Evolutionary conservation across 2,888 invertebrate species (phyloP), one percentile per base, ranked within the genome.

Genomic region (Hirtodrosophila duncani): DNA sequence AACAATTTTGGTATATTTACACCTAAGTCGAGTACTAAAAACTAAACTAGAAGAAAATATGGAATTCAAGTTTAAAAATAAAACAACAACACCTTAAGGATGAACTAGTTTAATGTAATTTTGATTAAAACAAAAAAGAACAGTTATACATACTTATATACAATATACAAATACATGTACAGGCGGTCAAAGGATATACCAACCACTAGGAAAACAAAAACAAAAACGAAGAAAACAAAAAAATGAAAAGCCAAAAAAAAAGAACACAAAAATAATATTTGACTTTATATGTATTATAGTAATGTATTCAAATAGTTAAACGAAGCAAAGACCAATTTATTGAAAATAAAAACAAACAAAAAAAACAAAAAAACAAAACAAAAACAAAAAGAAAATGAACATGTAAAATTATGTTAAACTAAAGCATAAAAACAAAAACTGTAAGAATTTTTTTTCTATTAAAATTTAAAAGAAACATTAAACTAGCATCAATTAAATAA

Each of bases 311-410:
- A n/a, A 68, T 72, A 72, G 71, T 64, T 77, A 68, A 75, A 77
- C 71, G 71, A 79, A 71, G 80, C 80, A 75, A 75, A 75, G 75
- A 75, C 75, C 75, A 75, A 75, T 75, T 75, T 75, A 81, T 75
- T 64, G 70, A 74, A 58, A 53, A 77, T 50, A 62, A 67, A 62
- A 45, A 13, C 61, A 63, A 51, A 34, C 52, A 50, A 41, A 38
- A 46, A 33, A n/a, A 8, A 30, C 13, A 44, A 29, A 7, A 7
- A 31, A 45, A 21, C 11, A n/a, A 14, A 26, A 18, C 8, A 33
- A 41, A 8, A 31, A 44, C 29, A 9, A 16, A 37, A 48, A 8
- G 10, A 39, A 38, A 43, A 27, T 52, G 52, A 51, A 39, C 39
- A n/a, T n/a, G n/a, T n/a, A n/a, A 41, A 66, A 69, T 69, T 74